Base-by-base conservation (phyloP, 2,888 invertebrate species). In the Ptychoptera contaminata region DNA sequence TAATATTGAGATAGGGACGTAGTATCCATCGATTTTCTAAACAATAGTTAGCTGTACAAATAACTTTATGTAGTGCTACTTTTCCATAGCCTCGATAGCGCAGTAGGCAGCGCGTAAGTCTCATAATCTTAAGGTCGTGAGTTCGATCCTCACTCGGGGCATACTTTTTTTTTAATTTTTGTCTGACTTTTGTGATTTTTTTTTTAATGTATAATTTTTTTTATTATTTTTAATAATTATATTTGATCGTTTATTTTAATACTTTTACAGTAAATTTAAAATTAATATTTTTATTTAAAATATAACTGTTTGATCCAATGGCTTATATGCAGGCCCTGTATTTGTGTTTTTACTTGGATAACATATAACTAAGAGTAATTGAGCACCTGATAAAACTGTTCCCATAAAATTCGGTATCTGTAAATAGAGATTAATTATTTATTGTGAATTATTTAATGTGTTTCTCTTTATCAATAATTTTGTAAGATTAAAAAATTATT, bases 401-500 rank as follows among this genome's bases (percentile, higher is more conserved):
- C 85, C 84, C 54, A 84, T 62, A 31, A 77, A 67, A 63, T 87
- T 87, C 40, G 86, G 82, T 48, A 76, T 64, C 82, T 82, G 67
- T 55, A 71, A 73, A 48, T 49, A 42, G 49, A 50, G 49, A 36
- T 35, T 40, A 37, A 29, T 37, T 45, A 40, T 35, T 35, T 6
- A 15, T 16, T 42, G 16, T 36, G 46, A 31, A 48, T 34, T 46
- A 45, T 42, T 12, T 45, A 35, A 41, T 37, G 40, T 10, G 12
- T 31, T 45, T 9, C 29, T 11, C 16, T 43, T 23, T 8, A 16
- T 14, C 29, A 15, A 48, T 31, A 36, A 7, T 30, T 15, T 23
- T 23, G 3, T 7, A 23, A 23, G 23, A 23, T 23, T 23, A 23
- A 23, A 23, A 5, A 5, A 5, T 5, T 23, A 23, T 23, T 23